These are phyloP conservation scores for Halcyon chelicuti DNA, from an alignment of 2,797 vertebrate genomes.

Conservation along the genomic window DNA sequence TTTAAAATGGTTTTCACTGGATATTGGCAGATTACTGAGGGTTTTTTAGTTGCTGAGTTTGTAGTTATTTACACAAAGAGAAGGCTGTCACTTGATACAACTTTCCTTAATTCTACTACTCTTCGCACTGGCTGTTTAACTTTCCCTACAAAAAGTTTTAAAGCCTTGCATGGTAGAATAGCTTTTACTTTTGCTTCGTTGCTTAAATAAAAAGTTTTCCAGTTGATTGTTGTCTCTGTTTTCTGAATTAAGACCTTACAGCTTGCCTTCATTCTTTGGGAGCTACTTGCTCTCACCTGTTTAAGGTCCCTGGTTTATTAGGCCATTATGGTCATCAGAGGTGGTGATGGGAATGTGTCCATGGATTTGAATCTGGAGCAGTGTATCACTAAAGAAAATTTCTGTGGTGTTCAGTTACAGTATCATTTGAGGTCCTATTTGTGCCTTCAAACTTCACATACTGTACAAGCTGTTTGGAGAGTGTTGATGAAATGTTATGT, in stretches of 20 bases:
- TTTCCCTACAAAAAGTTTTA: background rate
- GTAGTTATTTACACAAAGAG: background rate
- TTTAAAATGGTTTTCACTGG: background rate
- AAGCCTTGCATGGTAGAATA: background rate
- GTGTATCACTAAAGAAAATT: background rate
- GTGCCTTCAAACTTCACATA: background rate
- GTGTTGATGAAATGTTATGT: background rate
- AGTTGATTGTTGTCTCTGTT: background rate
- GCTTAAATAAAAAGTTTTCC: constrained; percentile 50
- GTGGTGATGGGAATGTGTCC: background rate
- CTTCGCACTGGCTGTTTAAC: background rate
- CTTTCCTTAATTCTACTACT: background rate
- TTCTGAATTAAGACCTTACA: background rate
- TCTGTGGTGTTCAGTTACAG: fast-evolving
- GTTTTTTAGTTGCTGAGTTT: background rate
- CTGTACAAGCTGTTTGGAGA: background rate
- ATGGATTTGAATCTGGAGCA: background rate
- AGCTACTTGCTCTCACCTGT: background rate
- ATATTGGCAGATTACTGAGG: background rate
- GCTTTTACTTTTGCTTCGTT: background rate
- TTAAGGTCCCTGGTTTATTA: background rate
- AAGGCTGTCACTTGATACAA: background rate
- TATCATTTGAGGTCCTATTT: background rate
- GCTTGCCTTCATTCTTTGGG: background rate
- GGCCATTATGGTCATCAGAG: background rate